Conservation (phyloP, 1,140 invertebrate species). For the Drosophila sturtevanti region DNA sequence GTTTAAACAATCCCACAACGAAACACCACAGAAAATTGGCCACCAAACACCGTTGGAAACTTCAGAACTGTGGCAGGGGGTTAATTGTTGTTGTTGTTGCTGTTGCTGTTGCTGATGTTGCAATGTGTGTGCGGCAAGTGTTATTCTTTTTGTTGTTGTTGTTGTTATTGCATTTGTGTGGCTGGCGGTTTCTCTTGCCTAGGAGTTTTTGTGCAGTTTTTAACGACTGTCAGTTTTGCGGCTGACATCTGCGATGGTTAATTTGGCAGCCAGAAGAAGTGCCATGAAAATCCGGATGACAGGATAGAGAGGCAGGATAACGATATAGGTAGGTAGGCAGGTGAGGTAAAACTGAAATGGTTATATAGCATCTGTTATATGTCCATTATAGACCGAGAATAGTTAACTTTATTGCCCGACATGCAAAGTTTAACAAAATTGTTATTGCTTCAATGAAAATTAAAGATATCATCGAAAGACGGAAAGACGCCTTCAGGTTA, state of each 20-base stretch:
- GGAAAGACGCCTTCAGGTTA: too few relatives aligned
- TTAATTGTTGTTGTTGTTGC: constrained; percentile 39
- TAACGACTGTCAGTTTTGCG: constrained; percentile 57
- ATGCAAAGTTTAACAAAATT: background rate
- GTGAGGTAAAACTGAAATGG: constrained; percentile 1
- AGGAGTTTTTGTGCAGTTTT: constrained; percentile 44
- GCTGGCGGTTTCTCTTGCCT: constrained; percentile 32
- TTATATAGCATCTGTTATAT: constrained; percentile 26
- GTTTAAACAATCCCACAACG: constrained; percentile 51
- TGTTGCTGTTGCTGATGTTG: constrained; percentile 42
- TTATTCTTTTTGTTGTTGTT: constrained; percentile 13
- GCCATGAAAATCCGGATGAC: background rate
- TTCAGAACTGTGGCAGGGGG: constrained; percentile 29
- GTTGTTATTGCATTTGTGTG: constrained; percentile 16
- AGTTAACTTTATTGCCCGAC: background rate
- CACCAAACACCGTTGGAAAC: constrained; percentile 56
- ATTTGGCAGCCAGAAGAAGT: constrained; percentile 17
- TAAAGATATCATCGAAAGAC: too few relatives aligned
- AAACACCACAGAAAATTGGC: constrained; percentile 60
- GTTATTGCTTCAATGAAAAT: background rate
- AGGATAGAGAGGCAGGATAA: background rate
- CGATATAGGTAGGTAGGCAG: background rate
- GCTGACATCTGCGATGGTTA: constrained; percentile 52
- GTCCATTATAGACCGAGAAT: constrained; percentile 19
- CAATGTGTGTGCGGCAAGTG: constrained; percentile 27